Percentiles rank a stretch among this genome's conserved stretches.
Evolutionary conservation across 2,888 invertebrate genomes (phyloP).

Genomic region (Ormyrus thymus): DNA sequence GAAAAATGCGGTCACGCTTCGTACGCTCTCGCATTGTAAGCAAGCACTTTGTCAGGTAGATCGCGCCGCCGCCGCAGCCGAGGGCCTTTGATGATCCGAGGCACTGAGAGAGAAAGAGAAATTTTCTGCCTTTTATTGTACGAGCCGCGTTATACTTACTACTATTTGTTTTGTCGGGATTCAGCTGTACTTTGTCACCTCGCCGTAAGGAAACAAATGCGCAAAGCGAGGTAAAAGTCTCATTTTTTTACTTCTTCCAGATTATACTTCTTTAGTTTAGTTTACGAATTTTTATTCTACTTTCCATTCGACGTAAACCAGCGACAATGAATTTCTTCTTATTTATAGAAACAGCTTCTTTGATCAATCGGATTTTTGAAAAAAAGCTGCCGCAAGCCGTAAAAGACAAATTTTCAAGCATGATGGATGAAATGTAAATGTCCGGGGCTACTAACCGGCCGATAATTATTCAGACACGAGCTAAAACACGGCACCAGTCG

Average conservation of each 20-base stretch:
- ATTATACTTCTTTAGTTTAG: no score
- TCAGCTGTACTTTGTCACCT: neutral
- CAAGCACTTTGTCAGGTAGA: neutral
- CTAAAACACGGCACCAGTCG: neutral
- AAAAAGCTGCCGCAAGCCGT: neutral
- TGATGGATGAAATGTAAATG: slow-evolving; percentile 31
- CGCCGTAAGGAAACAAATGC: no score
- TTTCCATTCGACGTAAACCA: no score
- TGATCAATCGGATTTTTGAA: neutral
- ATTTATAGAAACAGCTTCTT: neutral
- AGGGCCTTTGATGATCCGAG: no score
- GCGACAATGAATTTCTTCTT: no score
- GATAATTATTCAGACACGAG: slow-evolving; percentile 3
- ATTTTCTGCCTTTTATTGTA: slow-evolving; percentile 1
- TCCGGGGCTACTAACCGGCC: slow-evolving; percentile 15
- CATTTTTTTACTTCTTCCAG: no score
- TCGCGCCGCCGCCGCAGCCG: neutral
- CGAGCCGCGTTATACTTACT: neutral
- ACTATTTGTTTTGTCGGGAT: slow-evolving; percentile 17
- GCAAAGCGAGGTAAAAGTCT: no score
- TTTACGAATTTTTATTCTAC: no score
- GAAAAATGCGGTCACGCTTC: slow-evolving; percentile 60
- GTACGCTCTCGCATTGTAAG: neutral
- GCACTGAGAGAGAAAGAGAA: neutral
- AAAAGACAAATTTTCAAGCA: neutral